Evolutionary conservation across 2,797 vertebrate species (phyloP), one percentile per base, ranked within the genome.

Genomic region (Lepidocolaptes lacrymiger): DNA sequence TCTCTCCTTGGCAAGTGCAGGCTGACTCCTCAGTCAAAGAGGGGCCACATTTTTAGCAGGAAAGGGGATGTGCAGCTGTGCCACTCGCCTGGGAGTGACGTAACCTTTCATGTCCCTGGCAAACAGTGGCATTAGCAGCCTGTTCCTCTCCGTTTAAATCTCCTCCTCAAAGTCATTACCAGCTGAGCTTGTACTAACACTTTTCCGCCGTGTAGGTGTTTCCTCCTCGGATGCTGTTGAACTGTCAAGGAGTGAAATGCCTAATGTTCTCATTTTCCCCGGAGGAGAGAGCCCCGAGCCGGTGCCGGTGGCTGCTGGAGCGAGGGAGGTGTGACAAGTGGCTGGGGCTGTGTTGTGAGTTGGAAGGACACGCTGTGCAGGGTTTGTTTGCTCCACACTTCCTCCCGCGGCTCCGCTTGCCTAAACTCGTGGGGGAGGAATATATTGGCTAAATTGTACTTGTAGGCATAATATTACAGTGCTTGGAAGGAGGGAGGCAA

Each of bases 351-450:
- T 39, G 90, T 85, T 86, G 84, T 77, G 93, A 87, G 43, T 46
- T 62, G 93, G 84, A 78, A 69, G 91, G 93, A 77, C 86, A 1
- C 14, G 69, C 84, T 67, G 88, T 43, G 80, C 86, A 32, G 71
- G 77, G 73, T 85, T 94, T 94, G 91, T 96, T 95, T 94, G 92
- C 91, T 91, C 87, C 85, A 90, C 91, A 92, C 89, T 55, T 21
- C 83, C 92, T 94, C 91, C 93, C 28, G 67, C 56, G 9, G 24
- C 84, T 95, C 91, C 12, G 71, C 3, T 85, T 85, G 28, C 4
- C 89, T 44, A 32, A 85, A 92, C 81, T 89, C 82, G 12, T 61
- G 91, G 95, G 86, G 94, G 94, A 90, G 96, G 95, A 96, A 93
- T 92, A 59, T 12, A 46, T 78, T 15, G 91, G 75, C 22, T 91